phyloP scores from a whole-genome alignment of 2,797 vertebrate species.

The Corythornis leucogaster region DNA sequence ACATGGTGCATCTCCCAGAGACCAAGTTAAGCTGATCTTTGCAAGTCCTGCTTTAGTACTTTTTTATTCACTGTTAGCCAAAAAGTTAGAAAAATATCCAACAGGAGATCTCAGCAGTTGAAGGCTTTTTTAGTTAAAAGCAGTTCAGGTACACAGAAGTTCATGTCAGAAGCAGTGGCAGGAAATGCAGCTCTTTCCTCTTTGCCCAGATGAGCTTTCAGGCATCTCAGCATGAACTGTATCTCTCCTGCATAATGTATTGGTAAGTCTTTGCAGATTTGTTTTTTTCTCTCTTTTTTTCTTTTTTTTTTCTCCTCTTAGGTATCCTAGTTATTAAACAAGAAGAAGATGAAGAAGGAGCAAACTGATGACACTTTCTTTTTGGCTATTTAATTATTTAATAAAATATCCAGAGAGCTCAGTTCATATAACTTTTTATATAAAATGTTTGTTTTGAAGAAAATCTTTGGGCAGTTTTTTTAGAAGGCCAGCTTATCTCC shows the following conservation, averaged over 20 bases:
- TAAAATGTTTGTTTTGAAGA: conserved; percentile 73
- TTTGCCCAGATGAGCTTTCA: background rate
- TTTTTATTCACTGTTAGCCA: background rate
- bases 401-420: conserved; percentile 60
- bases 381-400: conserved; percentile 76
- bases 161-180: background rate
- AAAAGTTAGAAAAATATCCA: background rate
- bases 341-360: conserved; percentile 86
- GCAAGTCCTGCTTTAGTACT: background rate
- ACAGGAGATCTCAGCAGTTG: background rate
- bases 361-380: conserved; percentile 74
- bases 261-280: background rate
- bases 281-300: background rate
- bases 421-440: conserved; percentile 70
- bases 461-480: conserved; percentile 58
- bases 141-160: background rate
- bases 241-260: background rate
- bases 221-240: background rate
- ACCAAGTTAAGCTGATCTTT: background rate
- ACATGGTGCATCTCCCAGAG: background rate
- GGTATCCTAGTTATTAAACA: conserved; percentile 91
- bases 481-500: conserved; percentile 42
- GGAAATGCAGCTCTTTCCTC: background rate
- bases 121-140: background rate
- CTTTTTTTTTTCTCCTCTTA: conserved; percentile 51